Base-by-base conservation (phyloP, 2,113 vertebrate genomes). In the Sinosuthora webbiana region DNA sequence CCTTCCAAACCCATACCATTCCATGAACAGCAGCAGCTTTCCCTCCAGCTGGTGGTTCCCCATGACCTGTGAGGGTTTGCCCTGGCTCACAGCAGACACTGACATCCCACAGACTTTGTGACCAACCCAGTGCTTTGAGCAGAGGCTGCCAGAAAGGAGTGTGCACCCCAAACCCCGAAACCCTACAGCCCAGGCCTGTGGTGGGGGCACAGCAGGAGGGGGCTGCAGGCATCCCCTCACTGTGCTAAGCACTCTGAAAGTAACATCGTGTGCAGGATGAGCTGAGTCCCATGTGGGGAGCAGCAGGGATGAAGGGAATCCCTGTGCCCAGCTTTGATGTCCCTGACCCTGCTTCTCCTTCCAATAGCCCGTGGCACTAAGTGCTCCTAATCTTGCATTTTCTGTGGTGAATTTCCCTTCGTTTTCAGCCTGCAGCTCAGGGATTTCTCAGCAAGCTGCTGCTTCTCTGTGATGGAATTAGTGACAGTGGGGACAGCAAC, bases 211-310 rank as follows among this genome's bases (percentile, higher is more conserved):
- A 9, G 27, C 55, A 64, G 9, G 0, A 6, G 64, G 78, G 64
- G n/a, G 42, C 83, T 85, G 25, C 67, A 57, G 57, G 23, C 20
- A 19, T 25, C 39, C 5, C 4, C 41, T 42, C 28, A 1, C n/a
- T 21, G 7, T 16, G n/a, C 85, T 37, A 1, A 50, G n/a, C 44
- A n/a, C 28, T 7, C 28, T 30, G 31, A 23, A 10, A 37, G 19
- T 8, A 15, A 13, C 5, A 2, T 10, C 0, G 0, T 22, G 37
- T 53, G 55, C 8, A 6, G 39, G 45, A 6, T 20, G 80, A 79
- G 65, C 80, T 69, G 45, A 49, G 33, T 35, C 24, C 77, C 55
- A 3, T 5, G 9, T 0, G 7, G 59, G 18, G 53, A 87, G 59
- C 75, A 87, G 68, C 57, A 71, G 76, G 60, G 28, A 18, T 2